Evolutionary conservation across 2,113 vertebrate species (phyloP).

Genomic region (Corythoichthys intestinalis): DNA sequence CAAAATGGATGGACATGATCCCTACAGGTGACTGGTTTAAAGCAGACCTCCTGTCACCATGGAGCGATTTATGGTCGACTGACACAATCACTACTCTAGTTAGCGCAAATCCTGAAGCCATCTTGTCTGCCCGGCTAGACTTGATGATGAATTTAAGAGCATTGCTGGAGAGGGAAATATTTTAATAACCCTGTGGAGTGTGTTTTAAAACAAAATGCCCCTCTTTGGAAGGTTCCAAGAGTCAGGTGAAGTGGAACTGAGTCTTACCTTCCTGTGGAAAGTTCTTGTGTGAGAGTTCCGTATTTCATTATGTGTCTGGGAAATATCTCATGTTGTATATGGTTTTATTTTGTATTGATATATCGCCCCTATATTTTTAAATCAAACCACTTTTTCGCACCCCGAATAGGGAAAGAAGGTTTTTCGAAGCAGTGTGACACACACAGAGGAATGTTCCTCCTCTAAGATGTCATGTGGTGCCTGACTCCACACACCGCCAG

Average conservation of each 20-base stretch:
- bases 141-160: slow-evolving; percentile 18
- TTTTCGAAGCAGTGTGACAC: slow-evolving; percentile 51
- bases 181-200: slow-evolving; percentile 27
- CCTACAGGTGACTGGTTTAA: slow-evolving; percentile 44
- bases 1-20: slow-evolving; percentile 45
- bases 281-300: slow-evolving; percentile 46
- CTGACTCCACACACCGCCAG: slow-evolving; percentile 56
- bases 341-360: slow-evolving; percentile 56
- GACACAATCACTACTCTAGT: slow-evolving; percentile 60
- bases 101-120: slow-evolving; percentile 26
- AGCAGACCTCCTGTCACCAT: slow-evolving; percentile 62
- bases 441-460: slow-evolving; percentile 65
- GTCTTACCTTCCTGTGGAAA: slow-evolving; percentile 62
- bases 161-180: slow-evolving; percentile 37
- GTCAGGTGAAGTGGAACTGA: slow-evolving; percentile 46
- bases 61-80: slow-evolving; percentile 63
- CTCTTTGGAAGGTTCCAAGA: slow-evolving; percentile 1
- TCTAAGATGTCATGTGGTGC: slow-evolving; percentile 64
- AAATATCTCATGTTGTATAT: slow-evolving; percentile 58
- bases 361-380: slow-evolving; percentile 40
- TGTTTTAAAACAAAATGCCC: slow-evolving; percentile 31
- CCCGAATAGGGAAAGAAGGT: slow-evolving; percentile 51
- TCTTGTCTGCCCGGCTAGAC: slow-evolving; percentile 13
- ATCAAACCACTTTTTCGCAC: slow-evolving; percentile 44
- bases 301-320: slow-evolving; percentile 52